Base-by-base conservation (phyloP, 2,797 vertebrate species). In the Sebastes hubbsi region DNA sequence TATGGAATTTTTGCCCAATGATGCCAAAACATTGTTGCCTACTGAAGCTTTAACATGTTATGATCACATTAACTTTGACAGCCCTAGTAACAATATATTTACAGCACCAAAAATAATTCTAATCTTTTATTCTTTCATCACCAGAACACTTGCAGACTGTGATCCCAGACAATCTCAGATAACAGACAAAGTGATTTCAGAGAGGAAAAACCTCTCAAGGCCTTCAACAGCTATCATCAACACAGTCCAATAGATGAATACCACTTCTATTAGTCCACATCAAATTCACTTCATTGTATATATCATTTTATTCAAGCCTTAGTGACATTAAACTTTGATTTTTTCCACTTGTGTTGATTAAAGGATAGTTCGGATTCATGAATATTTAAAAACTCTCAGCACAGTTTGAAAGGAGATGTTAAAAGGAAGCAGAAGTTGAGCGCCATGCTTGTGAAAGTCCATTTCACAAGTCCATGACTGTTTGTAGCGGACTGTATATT, bases 401-500 rank as follows among this genome's bases (percentile, higher is more conserved):
- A 56, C n/a, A 27, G 60, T 83, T 63, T 67, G 8, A 86, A 70
- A 78, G 16, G 52, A 55, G 7, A 58, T 12, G 1, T 56, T 62
- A 56, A 59, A 82, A 60, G 36, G 12, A 46, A 60, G 2, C 49
- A 73, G 7, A 54, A 72, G 24, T 59, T 72, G 9, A 70, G 42
- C 81, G 46, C 52, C 2, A 32, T 16, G 18, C 30, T 56, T 55
- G 18, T 72, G 22, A 56, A 79, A 70, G 56, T 52, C 18, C 1
- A 18, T 76, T 62, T 62, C n/a, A 13, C 13, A 14, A 42, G 22
- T 52, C 46, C 18, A 52, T 68, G 69, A 72, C 71, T 69, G 25
- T 72, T 71, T 78, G 84, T 64, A 89, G 79, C 25, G 25, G 73
- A 61, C 63, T 83, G 36, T 85, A 77, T 80, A 77, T 74, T 87